Base-by-base conservation (phyloP, 1,140 invertebrate genomes). In the Chelonus insularis region DNA sequence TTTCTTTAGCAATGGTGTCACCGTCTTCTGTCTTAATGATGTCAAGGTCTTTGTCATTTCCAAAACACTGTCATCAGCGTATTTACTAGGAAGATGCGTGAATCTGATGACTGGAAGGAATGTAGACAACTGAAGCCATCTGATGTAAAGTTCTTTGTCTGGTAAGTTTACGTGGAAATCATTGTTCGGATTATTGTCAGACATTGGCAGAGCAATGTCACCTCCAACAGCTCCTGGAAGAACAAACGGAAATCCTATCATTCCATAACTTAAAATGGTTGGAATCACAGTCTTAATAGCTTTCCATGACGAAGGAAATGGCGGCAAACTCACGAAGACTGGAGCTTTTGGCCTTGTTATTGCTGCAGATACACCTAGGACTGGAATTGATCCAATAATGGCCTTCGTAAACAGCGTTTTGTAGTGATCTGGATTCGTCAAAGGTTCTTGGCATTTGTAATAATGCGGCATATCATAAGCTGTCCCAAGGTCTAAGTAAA, bases 201-300 rank as follows among this genome's bases (percentile, higher is more conserved):
- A 76, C 70, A 85, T 85, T 0, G 85, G 85, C 62, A 85, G 79
- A 12, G 86, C 84, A 11, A 87, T 85, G 68, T 94, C 92, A 1
- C 96, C 96, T 0, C 96, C 95, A 21, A 98, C 93, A 14, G 94
- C 91, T 0, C 95, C 95, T 0, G 95, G 92, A 81, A 97, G 89
- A 3, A 97, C 85, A 67, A 97, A 96, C 0, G 94, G 93, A 81
- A 93, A 97, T 0, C 95, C 96, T 21, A 93, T 86, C 39, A 91
- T 84, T 0, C 95, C 94, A 61, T 96, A 91, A 6, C 88, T 93
- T 0, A 98, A 77, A 25, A 95, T 88, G 0, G 93, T 93, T 1
- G 89, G 94, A 68, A 95, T 95, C 1, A 93, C 87, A 18, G 86
- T 85, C 69, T 89, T 86, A n/a, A 97, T 79, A 0, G 92, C 92